Base-by-base conservation (phyloP, 1,140 invertebrate species). In the Drosophila mauritiana region DNA sequence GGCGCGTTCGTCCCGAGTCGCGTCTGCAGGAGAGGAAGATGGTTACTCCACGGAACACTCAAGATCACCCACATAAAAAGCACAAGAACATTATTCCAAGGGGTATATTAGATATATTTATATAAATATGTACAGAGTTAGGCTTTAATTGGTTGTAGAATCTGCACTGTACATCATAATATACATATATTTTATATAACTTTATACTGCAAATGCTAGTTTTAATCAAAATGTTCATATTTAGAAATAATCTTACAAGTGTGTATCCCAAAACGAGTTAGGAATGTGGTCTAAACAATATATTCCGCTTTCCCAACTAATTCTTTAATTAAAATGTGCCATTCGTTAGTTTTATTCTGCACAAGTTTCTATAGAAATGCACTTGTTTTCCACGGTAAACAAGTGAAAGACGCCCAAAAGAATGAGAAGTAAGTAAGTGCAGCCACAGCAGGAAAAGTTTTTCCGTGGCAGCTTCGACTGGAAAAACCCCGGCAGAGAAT, bases 311-410 rank as follows among this genome's bases (percentile, higher is more conserved):
- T 51, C 48, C n/a, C 27, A 51, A 65, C 64, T 43, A 68, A 68
- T 68, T 65, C 48, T 65, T 37, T 68, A 68, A 65, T 68, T 68
- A 65, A 68, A 67, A 40, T 31, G 59, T 42, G 48, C 40, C 69
- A 39, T 34, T 62, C 51, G 42, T 54, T 46, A 15, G 39, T 8
- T 42, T 61, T 72, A 51, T 37, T 20, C 13, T 49, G 12, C 13
- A n/a, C 31, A 55, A 74, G 72, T 74, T 74, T 74, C 70, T 74
- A 52, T 52, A 73, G 68, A 73, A 73, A 61, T 73, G 34, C 40
- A 59, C 68, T 72, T 73, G 69, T 73, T 73, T 73, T 61, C 34
- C 39, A 45, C 55, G 57, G 56, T 61, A 73, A 73, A 73, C 55
- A 73, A 70, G 53, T 31, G 52, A 48, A 70, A 48, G 68, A 70